Evolutionary conservation across 37 sponge, comb jelly and placozoan genomes (phyloP), one percentile per base, ranked within the genome.

Genomic region (Crambe crambe): DNA sequence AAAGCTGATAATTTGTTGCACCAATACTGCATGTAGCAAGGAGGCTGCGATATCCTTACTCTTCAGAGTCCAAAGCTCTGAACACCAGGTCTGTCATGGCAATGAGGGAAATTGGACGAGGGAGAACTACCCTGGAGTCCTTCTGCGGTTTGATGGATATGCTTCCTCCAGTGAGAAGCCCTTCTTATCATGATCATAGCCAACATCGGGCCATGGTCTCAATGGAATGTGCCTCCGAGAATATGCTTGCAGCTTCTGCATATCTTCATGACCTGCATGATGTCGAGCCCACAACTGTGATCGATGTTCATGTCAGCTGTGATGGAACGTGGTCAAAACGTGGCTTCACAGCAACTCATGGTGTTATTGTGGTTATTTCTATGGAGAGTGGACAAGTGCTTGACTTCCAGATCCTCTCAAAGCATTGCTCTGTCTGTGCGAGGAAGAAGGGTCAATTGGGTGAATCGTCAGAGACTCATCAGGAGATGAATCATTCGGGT

Each of bases 141-240:
- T 81, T 81, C 51, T 81, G 73, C 72, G 74, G 74, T 17, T 20
- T 73, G 29, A 81, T 73, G 82, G 74, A 72, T n/a, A 72, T 73
- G 65, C 82, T 60, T 54, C 82, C 82, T 25, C 82, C 82, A 23
- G 82, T 81, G 2, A 43, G 58, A 1, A 5, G 3, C 12, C 39
- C 39, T 5, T 47, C 71, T 1, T 68, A 35, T 42, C 4, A 9
- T 36, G 39, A 21, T 0, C 71, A 70, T 59, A 80, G 27, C 70
- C 58, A 68, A 23, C 32, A 2, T 10, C 20, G 51, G 22, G 59
- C 39, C 23, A 2, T 25, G 20, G 37, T 3, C 4, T 36, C 71
- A 37, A 58, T 37, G 34, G 58, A 70, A 1, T 58, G 23, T 29
- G 70, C 51, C 9, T 0, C 8, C 1, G 56, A 67, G 4, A 27